Evolutionary conservation across 2,113 vertebrate species (phyloP).

Genomic region (Petrocephalus zakoni): DNA sequence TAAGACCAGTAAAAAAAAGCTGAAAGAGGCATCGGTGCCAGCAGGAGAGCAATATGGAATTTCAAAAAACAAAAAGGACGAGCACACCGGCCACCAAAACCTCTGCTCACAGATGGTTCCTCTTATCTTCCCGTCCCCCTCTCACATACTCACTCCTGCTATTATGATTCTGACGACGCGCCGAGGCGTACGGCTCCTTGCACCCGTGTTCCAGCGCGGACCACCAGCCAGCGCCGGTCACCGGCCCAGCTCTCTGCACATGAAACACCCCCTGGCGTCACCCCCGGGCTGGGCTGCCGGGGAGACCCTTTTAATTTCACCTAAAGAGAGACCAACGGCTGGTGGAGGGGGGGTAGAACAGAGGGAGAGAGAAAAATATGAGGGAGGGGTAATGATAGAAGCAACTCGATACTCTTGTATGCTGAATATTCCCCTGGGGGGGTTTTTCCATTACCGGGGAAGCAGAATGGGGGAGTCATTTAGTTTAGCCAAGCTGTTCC

Average conservation of each 20-base stretch:
- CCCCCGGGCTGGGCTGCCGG: conserved; percentile 24
- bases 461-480: conserved; percentile 50
- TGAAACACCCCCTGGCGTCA: background rate
- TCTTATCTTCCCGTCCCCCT: background rate
- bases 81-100: background rate
- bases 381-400: conserved; percentile 16
- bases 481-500: conserved; percentile 56
- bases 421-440: conserved; percentile 34
- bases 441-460: conserved; percentile 32
- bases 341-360: background rate
- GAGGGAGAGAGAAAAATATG: background rate
- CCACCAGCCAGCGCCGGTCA: background rate
- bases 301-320: conserved; percentile 28
- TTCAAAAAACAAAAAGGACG: background rate
- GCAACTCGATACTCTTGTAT: conserved; percentile 32
- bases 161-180: background rate
- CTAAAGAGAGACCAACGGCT: background rate
- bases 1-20: background rate
- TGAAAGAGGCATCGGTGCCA: background rate
- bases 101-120: background rate
- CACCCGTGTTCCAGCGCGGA: background rate
- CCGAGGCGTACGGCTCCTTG: background rate
- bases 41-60: background rate
- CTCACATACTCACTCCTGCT: background rate
- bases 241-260: background rate